These are phyloP conservation scores for Stictocephala bisonia DNA, from an alignment of 2,888 invertebrate species.

Conservation along the genomic window DNA sequence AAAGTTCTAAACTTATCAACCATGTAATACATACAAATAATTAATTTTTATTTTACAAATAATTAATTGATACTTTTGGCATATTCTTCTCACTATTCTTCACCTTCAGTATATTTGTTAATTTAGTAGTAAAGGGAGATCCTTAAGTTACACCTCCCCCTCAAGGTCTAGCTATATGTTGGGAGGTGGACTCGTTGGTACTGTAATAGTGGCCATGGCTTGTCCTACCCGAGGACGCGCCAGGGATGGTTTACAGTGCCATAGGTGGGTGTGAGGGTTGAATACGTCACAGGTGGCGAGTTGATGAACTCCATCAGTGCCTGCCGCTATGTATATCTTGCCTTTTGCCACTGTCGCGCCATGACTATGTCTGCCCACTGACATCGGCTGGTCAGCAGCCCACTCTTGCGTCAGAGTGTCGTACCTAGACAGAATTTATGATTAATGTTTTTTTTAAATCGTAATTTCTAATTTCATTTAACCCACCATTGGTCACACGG, in stretches of 20 bases:
- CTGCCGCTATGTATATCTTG: conserved; percentile 11
- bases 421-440: too few relatives aligned
- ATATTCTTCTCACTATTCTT: too few relatives aligned
- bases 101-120: too few relatives aligned
- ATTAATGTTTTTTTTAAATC: too few relatives aligned
- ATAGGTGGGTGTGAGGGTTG: conserved; percentile 30
- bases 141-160: too few relatives aligned
- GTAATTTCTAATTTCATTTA: too few relatives aligned
- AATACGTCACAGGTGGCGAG: conserved; percentile 30
- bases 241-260: conserved; percentile 22
- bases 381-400: conserved; percentile 18
- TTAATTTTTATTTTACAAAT: too few relatives aligned
- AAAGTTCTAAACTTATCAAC: too few relatives aligned
- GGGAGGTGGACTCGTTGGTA: conserved; percentile 17
- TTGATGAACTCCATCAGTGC: conserved; percentile 39
- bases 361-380: conserved; percentile 35
- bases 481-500: too few relatives aligned
- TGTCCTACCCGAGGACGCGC: conserved; percentile 9
- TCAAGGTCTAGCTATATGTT: conserved; percentile 22
- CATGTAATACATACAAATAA: too few relatives aligned
- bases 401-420: conserved; percentile 34
- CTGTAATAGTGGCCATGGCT: conserved; percentile 25
- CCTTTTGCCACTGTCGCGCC: conserved; percentile 19
- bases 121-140: too few relatives aligned
- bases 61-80: too few relatives aligned